Percentiles rank a stretch among this genome's conserved stretches.
Evolutionary conservation across 2,113 vertebrate species (phyloP).

Genomic region (Tinamus guttatus): DNA sequence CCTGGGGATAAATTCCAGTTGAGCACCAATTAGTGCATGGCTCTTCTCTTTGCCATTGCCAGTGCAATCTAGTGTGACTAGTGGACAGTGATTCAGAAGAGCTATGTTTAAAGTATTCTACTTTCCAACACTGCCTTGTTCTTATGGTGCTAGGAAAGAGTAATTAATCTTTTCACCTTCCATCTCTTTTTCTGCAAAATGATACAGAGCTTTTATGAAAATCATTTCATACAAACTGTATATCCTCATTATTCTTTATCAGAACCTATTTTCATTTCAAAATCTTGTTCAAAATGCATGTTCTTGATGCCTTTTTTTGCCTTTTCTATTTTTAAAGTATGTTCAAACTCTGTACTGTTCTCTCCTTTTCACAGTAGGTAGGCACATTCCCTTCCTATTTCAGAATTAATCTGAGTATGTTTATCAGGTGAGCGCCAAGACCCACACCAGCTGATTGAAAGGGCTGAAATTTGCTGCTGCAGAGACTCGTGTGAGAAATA

Average conservation of each 20-base stretch:
- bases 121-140: neutral
- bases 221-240: neutral
- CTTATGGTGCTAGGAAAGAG: neutral
- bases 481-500: rapidly evolving
- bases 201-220: neutral
- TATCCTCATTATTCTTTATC: neutral
- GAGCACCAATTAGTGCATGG: neutral
- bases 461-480: neutral
- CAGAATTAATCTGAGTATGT: neutral
- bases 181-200: neutral
- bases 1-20: conserved; percentile 20
- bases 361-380: neutral
- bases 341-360: rapidly evolving
- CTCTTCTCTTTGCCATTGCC: neutral
- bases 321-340: neutral
- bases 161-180: neutral
- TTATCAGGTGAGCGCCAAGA: neutral
- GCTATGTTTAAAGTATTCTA: neutral
- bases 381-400: neutral
- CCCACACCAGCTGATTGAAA: neutral
- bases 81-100: neutral
- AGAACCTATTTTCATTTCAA: neutral
- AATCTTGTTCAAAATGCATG: rapidly evolving
- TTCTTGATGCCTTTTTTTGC: neutral
- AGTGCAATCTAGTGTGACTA: neutral